Conservation (phyloP, 2,888 invertebrate genomes). For the Conomelus anceps region DNA sequence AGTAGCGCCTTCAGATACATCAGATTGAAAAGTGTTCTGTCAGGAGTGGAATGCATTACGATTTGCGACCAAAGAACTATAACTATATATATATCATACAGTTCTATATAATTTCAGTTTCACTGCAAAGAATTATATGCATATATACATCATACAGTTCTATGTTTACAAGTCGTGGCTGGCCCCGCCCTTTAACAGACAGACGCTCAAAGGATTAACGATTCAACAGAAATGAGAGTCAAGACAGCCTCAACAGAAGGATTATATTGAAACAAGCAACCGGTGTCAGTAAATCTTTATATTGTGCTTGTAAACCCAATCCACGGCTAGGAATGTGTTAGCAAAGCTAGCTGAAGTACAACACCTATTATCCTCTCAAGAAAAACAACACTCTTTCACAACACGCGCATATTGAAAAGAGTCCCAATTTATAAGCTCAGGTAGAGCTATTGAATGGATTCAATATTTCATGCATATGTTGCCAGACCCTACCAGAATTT, state of each 20-base stretch:
- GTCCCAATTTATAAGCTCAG: not conserved
- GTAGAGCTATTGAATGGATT: not conserved
- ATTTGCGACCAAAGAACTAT: too few species aligned
- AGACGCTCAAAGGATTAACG: not conserved
- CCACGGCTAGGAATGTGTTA: not conserved
- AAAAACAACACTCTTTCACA: not conserved
- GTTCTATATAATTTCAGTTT: too few species aligned
- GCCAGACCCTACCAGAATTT: not conserved
- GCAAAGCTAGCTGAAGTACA: not conserved
- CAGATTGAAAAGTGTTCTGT: not conserved
- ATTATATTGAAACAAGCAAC: not conserved
- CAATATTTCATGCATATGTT: not conserved
- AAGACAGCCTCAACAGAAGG: not conserved
- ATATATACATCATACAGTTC: too few species aligned
- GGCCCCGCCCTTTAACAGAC: not conserved
- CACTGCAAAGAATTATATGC: too few species aligned
- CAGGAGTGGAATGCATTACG: not conserved
- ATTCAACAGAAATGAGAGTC: not conserved
- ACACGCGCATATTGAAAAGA: not conserved
- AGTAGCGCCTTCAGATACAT: not conserved
- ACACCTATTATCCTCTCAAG: too few species aligned
- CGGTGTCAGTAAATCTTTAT: not conserved
- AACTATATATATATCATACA: too few species aligned
- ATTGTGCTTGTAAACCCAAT: not conserved
- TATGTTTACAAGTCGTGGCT: not conserved